These are phyloP conservation scores for Coenonympha arcania DNA, from an alignment of 2,888 invertebrate genomes.

Conservation along the genomic window DNA sequence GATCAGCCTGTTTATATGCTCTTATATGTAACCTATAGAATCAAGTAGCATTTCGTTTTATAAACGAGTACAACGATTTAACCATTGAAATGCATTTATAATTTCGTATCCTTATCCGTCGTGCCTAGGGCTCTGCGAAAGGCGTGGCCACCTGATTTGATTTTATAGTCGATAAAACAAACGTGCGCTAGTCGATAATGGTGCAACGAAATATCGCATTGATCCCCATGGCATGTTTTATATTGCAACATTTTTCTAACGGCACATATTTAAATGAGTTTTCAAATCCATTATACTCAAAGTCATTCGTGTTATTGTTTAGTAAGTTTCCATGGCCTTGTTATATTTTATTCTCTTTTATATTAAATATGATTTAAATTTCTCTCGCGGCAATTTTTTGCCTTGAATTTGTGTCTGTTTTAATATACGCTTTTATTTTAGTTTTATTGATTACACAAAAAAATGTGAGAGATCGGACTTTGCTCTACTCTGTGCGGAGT, in stretches of 20 bases:
- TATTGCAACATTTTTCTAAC: constrained; percentile 39
- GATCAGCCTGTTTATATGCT: not conserved
- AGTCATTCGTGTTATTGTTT: constrained; percentile 34
- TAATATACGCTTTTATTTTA: not conserved
- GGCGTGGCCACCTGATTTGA: constrained; percentile 53
- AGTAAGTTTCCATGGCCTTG: constrained; percentile 43
- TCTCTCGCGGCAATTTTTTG: not conserved
- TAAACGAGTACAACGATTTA: not conserved
- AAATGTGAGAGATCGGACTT: constrained; percentile 30
- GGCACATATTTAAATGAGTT: constrained; percentile 53
- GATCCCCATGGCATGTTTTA: constrained; percentile 32
- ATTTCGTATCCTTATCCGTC: constrained; percentile 16
- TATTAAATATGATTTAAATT: not conserved
- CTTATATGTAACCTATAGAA: constrained; percentile 1
- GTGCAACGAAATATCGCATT: constrained; percentile 33
- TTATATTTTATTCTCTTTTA: constrained; percentile 18
- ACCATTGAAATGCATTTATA: constrained; percentile 3
- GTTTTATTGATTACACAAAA: constrained; percentile 6
- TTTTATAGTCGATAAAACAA: constrained; percentile 55
- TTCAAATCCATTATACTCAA: constrained; percentile 29
- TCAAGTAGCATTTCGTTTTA: constrained; percentile 4
- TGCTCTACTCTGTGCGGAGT: constrained; percentile 2
- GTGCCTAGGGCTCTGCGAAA: constrained; percentile 51
- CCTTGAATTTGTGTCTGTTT: not conserved
- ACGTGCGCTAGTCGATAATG: constrained; percentile 39